Conservation (phyloP, 2,797 vertebrate genomes). For the Eulemur albifrons region DNA sequence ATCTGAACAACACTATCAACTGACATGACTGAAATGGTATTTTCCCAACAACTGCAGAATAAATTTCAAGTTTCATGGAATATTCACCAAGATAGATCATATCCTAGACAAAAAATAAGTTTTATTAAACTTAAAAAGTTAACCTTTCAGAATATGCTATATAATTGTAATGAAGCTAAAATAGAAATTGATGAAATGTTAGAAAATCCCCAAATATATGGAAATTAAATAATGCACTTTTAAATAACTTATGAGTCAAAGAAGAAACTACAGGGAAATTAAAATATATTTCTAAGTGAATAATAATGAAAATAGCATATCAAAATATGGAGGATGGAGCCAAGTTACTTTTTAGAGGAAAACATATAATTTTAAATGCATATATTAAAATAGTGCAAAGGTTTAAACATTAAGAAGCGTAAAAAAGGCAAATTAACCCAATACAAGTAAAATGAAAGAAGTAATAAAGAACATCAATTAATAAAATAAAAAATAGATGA, state of each 20-base stretch:
- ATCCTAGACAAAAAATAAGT: neutral
- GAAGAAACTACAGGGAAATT: slow-evolving; percentile 20
- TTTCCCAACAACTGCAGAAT: neutral
- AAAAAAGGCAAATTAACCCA: neutral
- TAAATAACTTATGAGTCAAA: neutral
- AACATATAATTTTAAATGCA: neutral
- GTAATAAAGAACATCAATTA: neutral
- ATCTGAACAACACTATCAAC: neutral
- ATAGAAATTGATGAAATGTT: neutral
- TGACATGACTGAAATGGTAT: neutral
- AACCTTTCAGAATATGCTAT: neutral
- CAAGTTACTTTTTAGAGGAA: neutral
- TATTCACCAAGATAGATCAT: neutral
- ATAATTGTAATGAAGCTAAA: slow-evolving; percentile 14
- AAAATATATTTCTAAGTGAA: neutral
- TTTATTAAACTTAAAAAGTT: neutral
- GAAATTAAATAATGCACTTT: neutral
- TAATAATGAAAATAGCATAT: slow-evolving; percentile 9
- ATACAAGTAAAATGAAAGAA: neutral
- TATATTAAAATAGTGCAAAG: neutral
- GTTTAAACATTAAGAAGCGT: neutral
- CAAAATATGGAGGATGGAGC: neutral
- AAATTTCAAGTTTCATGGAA: neutral
- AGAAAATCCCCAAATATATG: slow-evolving; percentile 33
- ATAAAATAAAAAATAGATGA: neutral